These are phyloP conservation scores for Plebejus melissa DNA, from an alignment of 2,888 invertebrate genomes.

Conservation along the genomic window DNA sequence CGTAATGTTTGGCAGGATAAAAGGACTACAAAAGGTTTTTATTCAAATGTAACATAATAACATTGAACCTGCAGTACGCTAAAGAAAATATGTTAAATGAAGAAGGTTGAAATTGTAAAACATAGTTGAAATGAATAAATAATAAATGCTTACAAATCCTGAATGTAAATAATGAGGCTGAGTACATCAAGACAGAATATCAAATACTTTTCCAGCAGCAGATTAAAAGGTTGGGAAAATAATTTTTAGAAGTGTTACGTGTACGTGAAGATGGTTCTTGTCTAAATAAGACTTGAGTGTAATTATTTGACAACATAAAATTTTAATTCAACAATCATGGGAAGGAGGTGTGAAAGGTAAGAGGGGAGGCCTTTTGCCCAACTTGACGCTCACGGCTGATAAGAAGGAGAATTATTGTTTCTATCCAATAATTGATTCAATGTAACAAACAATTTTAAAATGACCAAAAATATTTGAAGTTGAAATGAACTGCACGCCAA, in stretches of 20 bases:
- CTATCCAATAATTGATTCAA: too few species aligned
- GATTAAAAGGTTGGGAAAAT: not conserved
- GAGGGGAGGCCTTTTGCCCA: too few species aligned
- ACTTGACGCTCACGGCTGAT: too few species aligned
- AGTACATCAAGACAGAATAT: not conserved
- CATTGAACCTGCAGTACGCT: not conserved
- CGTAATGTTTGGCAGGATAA: slow-evolving; percentile 15
- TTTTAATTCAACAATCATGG: not conserved
- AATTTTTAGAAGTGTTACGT: not conserved
- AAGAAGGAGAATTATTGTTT: too few species aligned
- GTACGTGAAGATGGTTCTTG: not conserved
- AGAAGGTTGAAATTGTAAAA: not conserved
- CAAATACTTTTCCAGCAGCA: not conserved
- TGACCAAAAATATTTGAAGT: not conserved
- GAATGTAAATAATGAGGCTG: not conserved
- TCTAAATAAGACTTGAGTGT: not conserved
- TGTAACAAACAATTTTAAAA: not conserved
- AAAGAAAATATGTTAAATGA: not conserved
- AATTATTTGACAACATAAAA: not conserved
- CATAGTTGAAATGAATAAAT: not conserved
- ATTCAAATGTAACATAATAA: not conserved
- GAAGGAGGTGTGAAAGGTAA: too few species aligned
- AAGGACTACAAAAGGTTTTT: not conserved
- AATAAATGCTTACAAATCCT: not conserved
- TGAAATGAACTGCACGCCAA: slow-evolving; percentile 28